Base-by-base conservation (phyloP, 1,140 invertebrate genomes). In the Lithobius niger region DNA sequence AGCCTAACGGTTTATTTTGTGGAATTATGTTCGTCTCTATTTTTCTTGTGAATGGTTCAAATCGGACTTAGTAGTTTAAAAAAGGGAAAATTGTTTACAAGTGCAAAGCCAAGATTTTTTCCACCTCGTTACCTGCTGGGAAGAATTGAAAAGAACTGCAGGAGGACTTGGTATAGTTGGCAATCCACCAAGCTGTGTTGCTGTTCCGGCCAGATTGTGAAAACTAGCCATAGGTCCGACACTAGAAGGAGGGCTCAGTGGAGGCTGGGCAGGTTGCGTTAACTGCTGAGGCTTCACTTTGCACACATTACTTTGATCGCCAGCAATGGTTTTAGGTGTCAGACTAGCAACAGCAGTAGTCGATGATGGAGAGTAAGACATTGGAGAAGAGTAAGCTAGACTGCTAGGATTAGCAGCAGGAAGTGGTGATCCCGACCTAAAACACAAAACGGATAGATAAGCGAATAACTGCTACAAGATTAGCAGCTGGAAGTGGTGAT, bases 121-220 rank as follows among this genome's bases (percentile, higher is more conserved):
- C n/a, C n/a, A n/a, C n/a, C n/a, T n/a, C n/a, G n/a, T 52, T 45
- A 60, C 59, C 52, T 56, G 59, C 22, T 70, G 69, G 24, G 84
- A 82, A 58, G 82, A 83, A 61, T 87, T 88, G 54, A 84, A 81
- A 3, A 88, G 75, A 22, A 82, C 78, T 2, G 82, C 81, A 16
- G 86, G 86, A 13, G 86, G 86, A 45, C 85, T 88, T 10, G 86
- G 85, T 62, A 85, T 83, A 13, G 86, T 82, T 26, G 86, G 81
- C 62, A 88, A 81, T 27, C 79, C 77, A 2, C 82, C 81, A 60
- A 84, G 87, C 61, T 82, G 82, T 19, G 77, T 67, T 31, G 54
- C 64, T 59, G 50, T 42, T 15, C 59, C 52, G 22, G 57, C 52
- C 49, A 64, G 64, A 53, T 59, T 62, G 1, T 61, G 69, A 21